Evolutionary conservation across 2,797 vertebrate species (phyloP).

Genomic region (Falco rusticolus): DNA sequence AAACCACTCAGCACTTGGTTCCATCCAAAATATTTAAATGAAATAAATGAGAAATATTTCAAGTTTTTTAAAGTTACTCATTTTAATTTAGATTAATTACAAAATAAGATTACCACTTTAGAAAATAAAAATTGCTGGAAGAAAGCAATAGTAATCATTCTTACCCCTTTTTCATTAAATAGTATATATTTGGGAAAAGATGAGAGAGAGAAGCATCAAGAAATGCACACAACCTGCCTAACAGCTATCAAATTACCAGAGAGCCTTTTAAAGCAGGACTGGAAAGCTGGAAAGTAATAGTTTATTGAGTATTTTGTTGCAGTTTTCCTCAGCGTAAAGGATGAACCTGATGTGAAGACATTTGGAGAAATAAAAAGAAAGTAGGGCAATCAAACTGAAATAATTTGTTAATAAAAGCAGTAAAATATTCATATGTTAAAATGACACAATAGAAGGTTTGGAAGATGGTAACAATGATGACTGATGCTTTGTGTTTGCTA

Average conservation of each 20-base stretch:
- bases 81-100: neutral
- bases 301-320: neutral
- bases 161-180: neutral
- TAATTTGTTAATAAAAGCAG: neutral
- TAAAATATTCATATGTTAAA: neutral
- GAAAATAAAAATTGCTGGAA: neutral
- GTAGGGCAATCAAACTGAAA: neutral
- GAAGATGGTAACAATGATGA: neutral
- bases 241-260: neutral
- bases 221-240: neutral
- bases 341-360: neutral
- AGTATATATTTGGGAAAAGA: neutral
- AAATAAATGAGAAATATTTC: neutral
- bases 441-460: neutral
- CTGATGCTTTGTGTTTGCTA: neutral
- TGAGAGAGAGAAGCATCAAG: neutral
- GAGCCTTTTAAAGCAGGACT: neutral
- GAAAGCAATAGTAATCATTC: neutral
- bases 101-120: neutral
- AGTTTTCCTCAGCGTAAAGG: neutral
- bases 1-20: accelerated
- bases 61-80: neutral
- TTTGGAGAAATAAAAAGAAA: neutral
- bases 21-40: neutral
- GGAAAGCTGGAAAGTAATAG: neutral